These are phyloP conservation scores for Scrobipalpa costella DNA, from an alignment of 2,888 invertebrate genomes.

Conservation along the genomic window DNA sequence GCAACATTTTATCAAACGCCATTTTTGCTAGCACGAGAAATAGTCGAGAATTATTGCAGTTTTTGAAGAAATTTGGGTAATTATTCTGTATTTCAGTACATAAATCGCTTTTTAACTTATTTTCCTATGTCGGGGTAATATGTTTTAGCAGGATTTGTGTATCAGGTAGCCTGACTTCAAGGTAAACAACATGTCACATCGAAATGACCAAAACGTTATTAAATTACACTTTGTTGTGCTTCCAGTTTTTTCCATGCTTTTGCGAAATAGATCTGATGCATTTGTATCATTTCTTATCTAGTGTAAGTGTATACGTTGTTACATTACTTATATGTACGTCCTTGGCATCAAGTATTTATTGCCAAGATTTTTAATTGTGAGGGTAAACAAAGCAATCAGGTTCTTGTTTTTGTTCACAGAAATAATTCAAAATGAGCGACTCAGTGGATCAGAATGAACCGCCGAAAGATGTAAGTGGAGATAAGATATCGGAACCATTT, in stretches of 20 bases:
- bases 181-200: constrained; percentile 57
- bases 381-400: constrained; percentile 47
- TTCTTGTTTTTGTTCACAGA: constrained; percentile 37
- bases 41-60: constrained; percentile 39
- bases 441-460: constrained; percentile 70
- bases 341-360: not conserved
- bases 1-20: constrained; percentile 54
- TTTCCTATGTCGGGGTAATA: not conserved
- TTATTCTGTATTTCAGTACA: too few species aligned
- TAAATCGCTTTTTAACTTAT: not conserved
- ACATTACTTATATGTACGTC: not conserved
- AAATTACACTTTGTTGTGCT: constrained; percentile 36
- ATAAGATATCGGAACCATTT: too few species aligned
- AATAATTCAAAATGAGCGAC: constrained; percentile 62
- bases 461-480: constrained; percentile 68
- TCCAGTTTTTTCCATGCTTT: constrained; percentile 9
- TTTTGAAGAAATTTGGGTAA: constrained; percentile 24
- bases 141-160: not conserved
- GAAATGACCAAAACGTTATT: constrained; percentile 37
- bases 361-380: constrained; percentile 27
- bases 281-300: not conserved
- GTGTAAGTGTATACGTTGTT: not conserved
- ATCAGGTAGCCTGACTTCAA: constrained; percentile 36
- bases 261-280: not conserved
- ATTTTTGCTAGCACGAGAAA: constrained; percentile 46